A percentile compares a stretch with the other conserved stretches of the same genome.
Evolutionary conservation across 2,888 invertebrate genomes (phyloP).

Genomic region (Chrysina gloriosa): DNA sequence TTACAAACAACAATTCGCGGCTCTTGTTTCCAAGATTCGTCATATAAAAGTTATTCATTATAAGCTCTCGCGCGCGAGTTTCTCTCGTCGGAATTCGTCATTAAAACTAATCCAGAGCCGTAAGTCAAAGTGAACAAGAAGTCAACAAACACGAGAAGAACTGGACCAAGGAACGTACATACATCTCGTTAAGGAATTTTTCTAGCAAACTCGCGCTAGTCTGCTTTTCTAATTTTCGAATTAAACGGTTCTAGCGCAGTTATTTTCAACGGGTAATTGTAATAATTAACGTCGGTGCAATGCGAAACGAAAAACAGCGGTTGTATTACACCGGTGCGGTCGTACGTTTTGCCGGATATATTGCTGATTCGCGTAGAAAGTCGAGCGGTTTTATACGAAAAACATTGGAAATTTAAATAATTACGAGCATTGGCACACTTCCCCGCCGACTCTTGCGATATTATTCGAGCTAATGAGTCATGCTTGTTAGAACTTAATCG

Average conservation of each 20-base stretch:
- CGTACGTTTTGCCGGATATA: neutral
- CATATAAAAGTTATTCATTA: conserved; percentile 20
- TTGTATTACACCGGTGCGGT: neutral
- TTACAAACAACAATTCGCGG: neutral
- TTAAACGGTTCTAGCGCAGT: conserved; percentile 11
- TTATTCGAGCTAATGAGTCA: neutral
- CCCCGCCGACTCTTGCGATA: neutral
- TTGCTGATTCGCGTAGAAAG: conserved; percentile 4
- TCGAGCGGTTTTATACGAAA: neutral
- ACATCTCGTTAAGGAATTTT: conserved; percentile 8
- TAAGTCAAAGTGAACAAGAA: conserved; percentile 1
- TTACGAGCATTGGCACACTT: neutral
- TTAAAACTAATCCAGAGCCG: conserved; percentile 23
- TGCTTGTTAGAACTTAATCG: neutral
- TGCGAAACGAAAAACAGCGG: neutral
- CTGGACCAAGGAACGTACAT: no score
- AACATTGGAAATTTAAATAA: conserved; percentile 2
- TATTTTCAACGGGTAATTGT: conserved; percentile 17
- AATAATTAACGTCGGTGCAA: conserved; percentile 11
- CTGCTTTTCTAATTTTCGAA: neutral
- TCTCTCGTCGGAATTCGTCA: conserved; percentile 22
- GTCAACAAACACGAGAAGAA: neutral
- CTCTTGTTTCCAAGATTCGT: conserved; percentile 19
- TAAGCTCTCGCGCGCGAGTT: neutral
- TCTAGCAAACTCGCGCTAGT: neutral